Conservation (phyloP, 2,888 invertebrate genomes). For the Pheosia tremula region DNA sequence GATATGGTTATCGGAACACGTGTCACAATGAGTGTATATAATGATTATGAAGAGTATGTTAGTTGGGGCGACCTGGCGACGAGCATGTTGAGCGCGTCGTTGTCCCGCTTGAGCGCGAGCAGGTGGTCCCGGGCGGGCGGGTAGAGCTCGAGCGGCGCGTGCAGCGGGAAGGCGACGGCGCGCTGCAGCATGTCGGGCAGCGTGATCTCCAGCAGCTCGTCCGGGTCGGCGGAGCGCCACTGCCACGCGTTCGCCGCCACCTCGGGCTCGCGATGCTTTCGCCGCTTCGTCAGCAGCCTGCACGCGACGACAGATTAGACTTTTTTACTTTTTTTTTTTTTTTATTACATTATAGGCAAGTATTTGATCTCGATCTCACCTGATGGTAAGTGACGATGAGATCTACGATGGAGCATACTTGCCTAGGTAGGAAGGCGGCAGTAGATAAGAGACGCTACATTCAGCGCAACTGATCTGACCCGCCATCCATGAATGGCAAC, state of each 20-base stretch:
- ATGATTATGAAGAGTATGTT: no score
- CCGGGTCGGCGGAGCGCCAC: slow-evolving; percentile 64
- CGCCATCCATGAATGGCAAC: no score
- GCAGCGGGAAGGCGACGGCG: slow-evolving; percentile 68
- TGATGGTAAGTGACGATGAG: no score
- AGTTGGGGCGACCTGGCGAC: slow-evolving; percentile 50
- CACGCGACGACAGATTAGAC: neutral
- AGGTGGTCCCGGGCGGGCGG: slow-evolving; percentile 52
- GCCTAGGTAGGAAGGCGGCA: no score
- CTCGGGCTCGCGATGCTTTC: slow-evolving; percentile 59
- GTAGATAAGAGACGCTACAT: no score
- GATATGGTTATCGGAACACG: no score
- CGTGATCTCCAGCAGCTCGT: slow-evolving; percentile 67
- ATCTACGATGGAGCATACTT: no score
- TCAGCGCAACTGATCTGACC: no score
- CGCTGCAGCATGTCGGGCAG: slow-evolving; percentile 60
- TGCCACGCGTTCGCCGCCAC: slow-evolving; percentile 65
- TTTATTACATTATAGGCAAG: no score
- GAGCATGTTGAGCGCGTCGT: slow-evolving; percentile 58
- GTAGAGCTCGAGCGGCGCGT: slow-evolving; percentile 65
- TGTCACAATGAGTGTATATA: no score
- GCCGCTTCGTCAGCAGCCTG: slow-evolving; percentile 64
- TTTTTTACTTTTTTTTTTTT: no score
- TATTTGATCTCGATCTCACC: no score
- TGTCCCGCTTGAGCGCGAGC: slow-evolving; percentile 54